Conservation (phyloP, 2,113 vertebrate genomes). For the Pampusana beccarii region DNA sequence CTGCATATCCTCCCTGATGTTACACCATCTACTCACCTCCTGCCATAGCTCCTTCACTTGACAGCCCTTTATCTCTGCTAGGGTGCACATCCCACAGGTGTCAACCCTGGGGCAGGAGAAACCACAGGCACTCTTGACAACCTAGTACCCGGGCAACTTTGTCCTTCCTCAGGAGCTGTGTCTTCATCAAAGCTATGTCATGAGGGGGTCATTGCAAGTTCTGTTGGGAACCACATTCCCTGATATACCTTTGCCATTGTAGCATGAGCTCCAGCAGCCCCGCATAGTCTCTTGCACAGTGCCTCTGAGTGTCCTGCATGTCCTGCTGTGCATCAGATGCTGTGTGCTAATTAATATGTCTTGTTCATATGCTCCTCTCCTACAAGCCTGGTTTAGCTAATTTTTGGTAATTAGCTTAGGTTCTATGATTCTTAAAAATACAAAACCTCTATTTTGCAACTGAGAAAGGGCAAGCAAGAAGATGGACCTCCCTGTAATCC, state of each 20-base stretch:
- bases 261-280: background rate
- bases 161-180: background rate
- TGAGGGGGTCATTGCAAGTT: background rate
- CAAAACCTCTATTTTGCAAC: background rate
- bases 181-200: background rate
- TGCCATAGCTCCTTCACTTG: background rate
- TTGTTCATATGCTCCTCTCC: background rate
- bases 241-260: background rate
- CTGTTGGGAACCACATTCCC: background rate
- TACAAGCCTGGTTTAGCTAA: background rate
- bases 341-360: background rate
- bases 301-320: background rate
- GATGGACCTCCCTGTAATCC: background rate
- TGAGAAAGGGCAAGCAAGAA: background rate
- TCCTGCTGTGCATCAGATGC: background rate
- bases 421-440: background rate
- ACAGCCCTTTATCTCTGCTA: background rate
- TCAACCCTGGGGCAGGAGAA: background rate
- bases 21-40: background rate
- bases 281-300: background rate
- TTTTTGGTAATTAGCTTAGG: background rate
- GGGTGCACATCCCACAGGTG: fast-evolving
- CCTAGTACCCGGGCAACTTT: background rate
- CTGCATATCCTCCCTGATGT: background rate
- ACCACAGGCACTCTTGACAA: background rate